Base-by-base conservation (phyloP, 64 coral and sea anemone species). In the Trachythela sp. region DNA sequence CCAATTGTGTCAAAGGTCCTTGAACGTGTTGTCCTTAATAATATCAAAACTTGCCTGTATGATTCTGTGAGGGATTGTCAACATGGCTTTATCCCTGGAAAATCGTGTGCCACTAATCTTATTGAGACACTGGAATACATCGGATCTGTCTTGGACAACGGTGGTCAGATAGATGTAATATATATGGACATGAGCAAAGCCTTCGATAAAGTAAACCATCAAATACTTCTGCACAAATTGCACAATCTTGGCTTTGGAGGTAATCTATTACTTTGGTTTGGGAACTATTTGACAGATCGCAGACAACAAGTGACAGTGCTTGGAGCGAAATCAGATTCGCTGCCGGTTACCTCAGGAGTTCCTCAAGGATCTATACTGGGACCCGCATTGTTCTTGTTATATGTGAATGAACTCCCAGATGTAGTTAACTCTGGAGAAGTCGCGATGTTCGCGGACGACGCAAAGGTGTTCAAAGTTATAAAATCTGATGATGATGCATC, bases 281-380 rank as follows among this genome's bases (percentile, higher is more conserved):
- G 33, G 24, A 45, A 20, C 49, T 52, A 52, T 8, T 20, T 52
- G 49, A 52, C 84, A 86, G 84, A n/a, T 41, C 45, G 84, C 39
- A 14, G 45, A 13, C 84, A 49, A 41, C 84, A 36, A 36, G 80
- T 84, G 80, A 41, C 36, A 84, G 80, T 84, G 80, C 80, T 84
- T 84, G 80, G 36, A 6, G 80, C 80, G 39, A 86, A 37, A 8
- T 48, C 84, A 45, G 84, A 50, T 86, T 24, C 84, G 48, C 45
- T 49, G 48, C 40, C 84, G 41, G 84, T 52, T 52, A 52, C 49
- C 1, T 86, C 45, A 86, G 84, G 84, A 48, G 41, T 86, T 0
- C 84, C 84, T 86, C 84, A 86, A 86, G 84, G 84, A 24, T 86
- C 84, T 18, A 85, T 85, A 13, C 84, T 48, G 20, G 84, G 84